Percentiles rank a stretch among this genome's conserved stretches.
These are phyloP conservation scores for Drosophila albomicans DNA, from an alignment of 1,140 invertebrate genomes.

Conservation along the genomic window DNA sequence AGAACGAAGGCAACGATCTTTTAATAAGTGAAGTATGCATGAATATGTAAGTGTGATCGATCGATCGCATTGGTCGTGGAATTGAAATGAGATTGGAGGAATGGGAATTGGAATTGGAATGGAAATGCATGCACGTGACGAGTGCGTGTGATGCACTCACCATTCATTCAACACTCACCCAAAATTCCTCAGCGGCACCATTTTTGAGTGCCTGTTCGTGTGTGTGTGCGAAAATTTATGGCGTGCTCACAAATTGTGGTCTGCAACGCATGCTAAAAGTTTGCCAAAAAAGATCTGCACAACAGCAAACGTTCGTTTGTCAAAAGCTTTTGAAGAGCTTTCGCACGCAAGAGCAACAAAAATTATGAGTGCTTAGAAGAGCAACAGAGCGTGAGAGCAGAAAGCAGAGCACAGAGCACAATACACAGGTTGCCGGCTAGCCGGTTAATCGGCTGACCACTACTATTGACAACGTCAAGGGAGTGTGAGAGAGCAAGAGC, in stretches of 20 bases:
- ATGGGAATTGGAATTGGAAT: conserved; percentile 28
- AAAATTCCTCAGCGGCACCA: conserved; percentile 69
- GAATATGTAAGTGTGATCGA: conserved; percentile 52
- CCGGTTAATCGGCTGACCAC: conserved; percentile 11
- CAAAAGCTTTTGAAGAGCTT: conserved; percentile 39
- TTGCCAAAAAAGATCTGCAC: conserved; percentile 48
- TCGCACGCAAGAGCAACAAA: conserved; percentile 16
- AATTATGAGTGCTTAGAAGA: conserved; percentile 13
- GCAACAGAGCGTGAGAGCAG: conserved; percentile 10
- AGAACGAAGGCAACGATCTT: conserved; percentile 73
- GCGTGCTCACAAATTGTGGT: conserved; percentile 58
- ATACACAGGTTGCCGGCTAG: conserved; percentile 32
- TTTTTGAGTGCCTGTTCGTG: conserved; percentile 14
- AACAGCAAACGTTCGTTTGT: neutral
- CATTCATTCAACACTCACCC: conserved; percentile 47
- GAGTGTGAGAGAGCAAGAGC: conserved; percentile 13
- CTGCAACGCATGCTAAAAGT: conserved; percentile 48
- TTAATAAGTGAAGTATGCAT: conserved; percentile 38
- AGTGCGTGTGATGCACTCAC: conserved; percentile 56
- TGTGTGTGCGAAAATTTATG: conserved; percentile 61
- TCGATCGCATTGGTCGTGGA: conserved; percentile 42
- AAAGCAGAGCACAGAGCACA: neutral
- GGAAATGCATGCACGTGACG: conserved; percentile 63
- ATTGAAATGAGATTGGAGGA: conserved; percentile 34
- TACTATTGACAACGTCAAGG: neutral